Conservation (phyloP, 2,888 invertebrate species). For the Amiota communis region DNA sequence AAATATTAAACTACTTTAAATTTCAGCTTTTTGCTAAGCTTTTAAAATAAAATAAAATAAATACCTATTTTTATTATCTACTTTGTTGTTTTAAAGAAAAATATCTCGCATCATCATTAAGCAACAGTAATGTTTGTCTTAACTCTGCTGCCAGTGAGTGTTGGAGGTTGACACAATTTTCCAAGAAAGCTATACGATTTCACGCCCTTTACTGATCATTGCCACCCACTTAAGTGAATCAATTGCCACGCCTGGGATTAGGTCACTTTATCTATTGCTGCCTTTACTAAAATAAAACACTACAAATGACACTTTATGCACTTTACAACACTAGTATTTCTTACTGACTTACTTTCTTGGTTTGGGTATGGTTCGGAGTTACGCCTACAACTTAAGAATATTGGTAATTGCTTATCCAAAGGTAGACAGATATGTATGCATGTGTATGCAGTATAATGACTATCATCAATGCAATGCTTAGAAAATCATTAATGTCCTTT, state of each 20-base stretch:
- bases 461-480: slow-evolving; percentile 23
- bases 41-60: no score
- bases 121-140: no score
- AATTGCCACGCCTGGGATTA: not conserved
- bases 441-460: not conserved
- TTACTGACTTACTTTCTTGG: not conserved
- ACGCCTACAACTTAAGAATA: slow-evolving; percentile 47
- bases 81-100: no score
- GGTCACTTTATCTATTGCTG: not conserved
- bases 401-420: slow-evolving; percentile 57
- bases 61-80: no score
- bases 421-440: no score
- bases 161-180: no score
- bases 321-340: slow-evolving; percentile 22
- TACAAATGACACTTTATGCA: slow-evolving; percentile 42
- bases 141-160: no score
- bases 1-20: no score
- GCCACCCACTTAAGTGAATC: slow-evolving; percentile 20
- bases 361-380: not conserved
- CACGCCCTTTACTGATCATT: slow-evolving; percentile 25
- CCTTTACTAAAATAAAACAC: not conserved
- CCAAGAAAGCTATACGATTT: not conserved
- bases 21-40: no score
- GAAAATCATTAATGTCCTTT: slow-evolving; percentile 26
- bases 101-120: no score